A percentile compares a stretch with the other conserved stretches of the same genome.
These are phyloP conservation scores for Caenorhabditis sp. DNA, from an alignment of 2,888 invertebrate species.

Conservation along the genomic window DNA sequence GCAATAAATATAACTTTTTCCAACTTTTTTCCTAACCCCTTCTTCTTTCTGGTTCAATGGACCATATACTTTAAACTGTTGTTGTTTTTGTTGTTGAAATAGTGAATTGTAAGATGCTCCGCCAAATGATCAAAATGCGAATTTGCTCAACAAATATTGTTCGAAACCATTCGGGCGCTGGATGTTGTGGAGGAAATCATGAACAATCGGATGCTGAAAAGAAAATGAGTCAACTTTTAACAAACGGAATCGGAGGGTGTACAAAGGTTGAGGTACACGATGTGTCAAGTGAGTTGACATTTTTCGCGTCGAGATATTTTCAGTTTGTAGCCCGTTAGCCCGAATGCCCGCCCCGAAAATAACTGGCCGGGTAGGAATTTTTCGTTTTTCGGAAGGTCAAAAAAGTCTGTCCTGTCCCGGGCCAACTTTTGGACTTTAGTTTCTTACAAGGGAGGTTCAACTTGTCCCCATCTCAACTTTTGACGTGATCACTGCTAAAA, in stretches of 20 bases:
- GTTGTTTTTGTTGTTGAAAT: too few relatives aligned
- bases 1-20: background rate
- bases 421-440: too few relatives aligned
- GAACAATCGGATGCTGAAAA: slow-evolving; percentile 67
- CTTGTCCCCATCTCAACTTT: too few relatives aligned
- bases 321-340: too few relatives aligned
- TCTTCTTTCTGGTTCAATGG: background rate
- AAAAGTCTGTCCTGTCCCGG: too few relatives aligned
- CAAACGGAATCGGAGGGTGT: slow-evolving; percentile 69
- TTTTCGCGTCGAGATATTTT: too few relatives aligned
- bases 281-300: slow-evolving; percentile 69
- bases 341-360: too few relatives aligned
- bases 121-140: background rate
- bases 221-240: slow-evolving; percentile 62
- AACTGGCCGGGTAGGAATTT: too few relatives aligned
- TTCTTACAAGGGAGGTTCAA: too few relatives aligned
- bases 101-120: slow-evolving; percentile 6
- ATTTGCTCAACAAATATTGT: background rate
- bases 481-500: too few relatives aligned
- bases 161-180: slow-evolving; percentile 5
- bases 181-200: slow-evolving; percentile 20
- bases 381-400: too few relatives aligned
- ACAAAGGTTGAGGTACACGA: slow-evolving; percentile 70
- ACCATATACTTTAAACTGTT: background rate
- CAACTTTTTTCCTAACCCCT: background rate